Percentiles rank a stretch among this genome's conserved stretches.
These are phyloP conservation scores for Palloptera scutellata DNA, from an alignment of 2,888 invertebrate genomes.

Conservation along the genomic window DNA sequence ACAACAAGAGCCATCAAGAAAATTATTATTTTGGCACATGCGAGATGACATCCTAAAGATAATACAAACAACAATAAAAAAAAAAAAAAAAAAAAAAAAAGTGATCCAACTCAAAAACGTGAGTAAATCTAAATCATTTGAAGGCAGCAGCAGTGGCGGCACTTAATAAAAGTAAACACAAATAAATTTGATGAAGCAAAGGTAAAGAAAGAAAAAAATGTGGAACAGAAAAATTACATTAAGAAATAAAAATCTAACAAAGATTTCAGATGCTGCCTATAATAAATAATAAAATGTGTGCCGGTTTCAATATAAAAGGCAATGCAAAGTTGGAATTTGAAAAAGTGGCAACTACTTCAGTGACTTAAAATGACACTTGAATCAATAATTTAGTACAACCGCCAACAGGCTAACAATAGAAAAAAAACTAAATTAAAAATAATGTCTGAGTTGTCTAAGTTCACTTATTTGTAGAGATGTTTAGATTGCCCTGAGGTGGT, in stretches of 20 bases:
- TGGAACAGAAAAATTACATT: background rate
- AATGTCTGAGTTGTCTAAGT: background rate
- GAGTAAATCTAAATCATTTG: constrained; percentile 14
- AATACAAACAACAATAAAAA: background rate
- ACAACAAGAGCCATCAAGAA: background rate
- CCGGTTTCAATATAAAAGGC: background rate
- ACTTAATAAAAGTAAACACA: constrained; percentile 37
- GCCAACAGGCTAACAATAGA: background rate
- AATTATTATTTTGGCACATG: constrained; percentile 32
- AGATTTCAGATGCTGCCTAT: constrained; percentile 7
- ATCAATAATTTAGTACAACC: constrained; percentile 38
- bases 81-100: background rate
- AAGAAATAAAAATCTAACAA: constrained; percentile 13
- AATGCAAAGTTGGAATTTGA: constrained; percentile 28
- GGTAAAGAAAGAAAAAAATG: constrained; percentile 13
- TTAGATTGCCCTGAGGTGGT: no score
- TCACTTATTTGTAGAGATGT: no score
- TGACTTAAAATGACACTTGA: constrained; percentile 55
- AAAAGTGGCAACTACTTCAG: constrained; percentile 51
- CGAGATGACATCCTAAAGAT: constrained; percentile 32
- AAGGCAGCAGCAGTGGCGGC: constrained; percentile 27
- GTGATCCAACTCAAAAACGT: constrained; percentile 21
- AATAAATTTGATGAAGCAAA: constrained; percentile 24
- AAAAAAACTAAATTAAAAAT: background rate
- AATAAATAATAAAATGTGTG: background rate